phyloP scores from a whole-genome alignment of 1,140 invertebrate species.

The Pachypsylla venusta region DNA sequence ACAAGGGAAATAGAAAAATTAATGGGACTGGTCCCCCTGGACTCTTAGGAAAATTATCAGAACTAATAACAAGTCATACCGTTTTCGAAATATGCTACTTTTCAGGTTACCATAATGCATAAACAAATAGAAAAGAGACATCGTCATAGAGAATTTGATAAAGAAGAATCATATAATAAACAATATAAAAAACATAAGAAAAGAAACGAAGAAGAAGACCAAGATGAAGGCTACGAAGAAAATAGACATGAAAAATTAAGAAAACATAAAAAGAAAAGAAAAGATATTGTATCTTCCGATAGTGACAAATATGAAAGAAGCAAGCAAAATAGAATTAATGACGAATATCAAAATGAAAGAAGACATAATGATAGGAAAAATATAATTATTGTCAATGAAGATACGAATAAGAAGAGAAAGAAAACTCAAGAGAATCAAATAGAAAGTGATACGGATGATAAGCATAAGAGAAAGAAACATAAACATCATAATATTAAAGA shows the following conservation, averaged over 20 bases:
- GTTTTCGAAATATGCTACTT: neutral
- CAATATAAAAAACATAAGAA: constrained; percentile 2
- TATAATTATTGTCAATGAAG: constrained; percentile 12
- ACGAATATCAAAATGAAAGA: constrained; percentile 17
- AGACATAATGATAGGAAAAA: constrained; percentile 12
- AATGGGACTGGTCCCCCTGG: too few relatives aligned
- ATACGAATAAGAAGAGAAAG: neutral
- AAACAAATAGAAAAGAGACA: neutral
- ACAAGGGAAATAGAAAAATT: too few relatives aligned
- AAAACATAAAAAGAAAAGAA: constrained; percentile 9
- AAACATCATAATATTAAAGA: neutral
- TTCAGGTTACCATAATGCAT: neutral
- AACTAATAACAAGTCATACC: neutral
- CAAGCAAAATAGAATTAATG: constrained; percentile 8
- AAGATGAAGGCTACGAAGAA: neutral
- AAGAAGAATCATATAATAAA: neutral
- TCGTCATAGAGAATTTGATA: neutral
- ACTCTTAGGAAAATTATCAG: too few relatives aligned
- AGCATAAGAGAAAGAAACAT: neutral
- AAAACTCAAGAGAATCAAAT: neutral
- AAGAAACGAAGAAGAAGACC: neutral
- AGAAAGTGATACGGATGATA: neutral
- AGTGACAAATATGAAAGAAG: constrained; percentile 15
- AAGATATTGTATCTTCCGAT: constrained; percentile 12
- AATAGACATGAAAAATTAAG: constrained; percentile 3